Evolutionary conservation across 2,888 invertebrate species (phyloP), one percentile per base, ranked within the genome.

Genomic region (Sericinus montela): DNA sequence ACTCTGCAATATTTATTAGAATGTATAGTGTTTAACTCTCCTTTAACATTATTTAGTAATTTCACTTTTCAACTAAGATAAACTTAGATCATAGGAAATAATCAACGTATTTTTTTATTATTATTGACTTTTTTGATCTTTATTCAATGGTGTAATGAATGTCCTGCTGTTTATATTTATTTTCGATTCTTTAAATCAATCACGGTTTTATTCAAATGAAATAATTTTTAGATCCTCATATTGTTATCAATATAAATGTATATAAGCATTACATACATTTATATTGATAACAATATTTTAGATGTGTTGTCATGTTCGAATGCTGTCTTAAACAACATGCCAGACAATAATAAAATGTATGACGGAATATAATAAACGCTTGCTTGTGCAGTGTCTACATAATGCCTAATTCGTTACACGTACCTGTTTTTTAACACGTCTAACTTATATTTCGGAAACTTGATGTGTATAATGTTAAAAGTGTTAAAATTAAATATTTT

Each of bases 381-480:
- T 25, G 4, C 7, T 25, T 25, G 25, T 25, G 8, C 8, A 25
- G 8, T 25, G 8, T 25, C 25, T 25, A 8, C 25, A 25, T 25
- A 25, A 25, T 25, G 29, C 29, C 10, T 29, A n/a, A 29, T 29
- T 29, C 8, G 6, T 29, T 1, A 29, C 29, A 40, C 13, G 29
- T 40, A 40, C 16, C 41, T 30, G n/a, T n/a, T 9, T 29, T 30
- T 38, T 15, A 28, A 15, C n/a, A 11, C 3, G 34, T 25, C 35
- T 14, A 1, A 14, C 7, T 15, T 44, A 14, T 43, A 35, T 36
- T 36, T 28, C 11, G 16, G n/a, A 44, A 19, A 42, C 9, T 43
- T 3, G 34, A 44, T 14, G 14, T 28, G 36, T 28, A 35, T 25
- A 39, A 23, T 44, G 44, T 44, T 36, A 29, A 44, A 36, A 44